Evolutionary conservation across 2,113 vertebrate genomes (phyloP).

Genomic region (Dipodomys merriami): DNA sequence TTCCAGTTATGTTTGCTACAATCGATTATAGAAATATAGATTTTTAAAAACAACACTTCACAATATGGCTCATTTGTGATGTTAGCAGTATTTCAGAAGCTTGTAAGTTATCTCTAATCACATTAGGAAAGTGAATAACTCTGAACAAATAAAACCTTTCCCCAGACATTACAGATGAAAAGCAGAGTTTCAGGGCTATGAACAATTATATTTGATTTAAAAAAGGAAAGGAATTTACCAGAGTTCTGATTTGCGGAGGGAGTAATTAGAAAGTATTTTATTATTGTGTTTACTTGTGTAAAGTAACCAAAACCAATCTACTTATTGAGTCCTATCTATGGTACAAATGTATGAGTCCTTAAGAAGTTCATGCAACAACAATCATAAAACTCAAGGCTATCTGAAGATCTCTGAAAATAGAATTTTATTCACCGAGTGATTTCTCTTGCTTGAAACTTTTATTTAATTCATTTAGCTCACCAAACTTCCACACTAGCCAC

Average conservation of each 20-base stretch:
- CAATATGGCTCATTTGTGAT: not conserved
- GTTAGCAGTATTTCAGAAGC: slow-evolving; percentile 43
- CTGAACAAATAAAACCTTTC: slow-evolving; percentile 11
- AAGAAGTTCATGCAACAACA: not conserved
- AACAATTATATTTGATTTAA: slow-evolving; percentile 45
- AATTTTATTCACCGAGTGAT: not conserved
- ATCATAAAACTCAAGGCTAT: not conserved
- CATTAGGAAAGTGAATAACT: slow-evolving; percentile 7
- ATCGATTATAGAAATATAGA: not conserved
- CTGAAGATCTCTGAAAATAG: not conserved
- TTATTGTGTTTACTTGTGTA: not conserved
- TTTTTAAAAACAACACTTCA: not conserved
- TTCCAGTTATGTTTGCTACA: not conserved
- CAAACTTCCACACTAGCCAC: not conserved
- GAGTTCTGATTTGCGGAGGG: not conserved
- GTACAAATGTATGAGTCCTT: not conserved
- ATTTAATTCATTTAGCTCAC: not conserved
- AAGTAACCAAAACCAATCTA: slow-evolving; percentile 38
- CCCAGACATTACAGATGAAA: not conserved
- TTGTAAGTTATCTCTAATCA: not conserved
- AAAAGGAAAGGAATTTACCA: slow-evolving; percentile 14
- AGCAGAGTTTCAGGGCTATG: not conserved
- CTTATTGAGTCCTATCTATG: not conserved
- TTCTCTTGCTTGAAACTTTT: not conserved
- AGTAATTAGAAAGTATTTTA: slow-evolving; percentile 14